Evolutionary conservation across 2,797 vertebrate species (phyloP), one percentile per base, ranked within the genome.

Genomic region (Xiphophorus birchmanni): DNA sequence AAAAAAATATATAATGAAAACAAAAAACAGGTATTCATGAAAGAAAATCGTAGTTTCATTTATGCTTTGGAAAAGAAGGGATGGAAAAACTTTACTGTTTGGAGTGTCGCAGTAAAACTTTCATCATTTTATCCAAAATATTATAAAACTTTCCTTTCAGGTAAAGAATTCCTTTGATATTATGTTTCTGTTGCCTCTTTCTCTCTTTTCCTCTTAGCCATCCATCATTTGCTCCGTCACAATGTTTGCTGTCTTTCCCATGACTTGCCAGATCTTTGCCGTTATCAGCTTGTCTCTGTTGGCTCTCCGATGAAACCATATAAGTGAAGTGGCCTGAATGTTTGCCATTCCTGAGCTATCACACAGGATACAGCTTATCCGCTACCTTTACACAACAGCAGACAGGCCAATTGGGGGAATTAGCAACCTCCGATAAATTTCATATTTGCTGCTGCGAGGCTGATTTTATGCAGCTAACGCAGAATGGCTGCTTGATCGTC

Each of bases 271-370:
- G 78, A 90, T 88, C 83, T 32, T 0, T 32, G 17, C 65, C 76
- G 58, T 90, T 89, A 91, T 93, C 90, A 50, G 79, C 37, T 78
- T 83, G 76, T 56, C 74, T 81, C 89, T 86, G 85, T 80, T 80
- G 80, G 84, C 80, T 48, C 81, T 9, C 58, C 48, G 80, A 81
- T 78, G 81, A 84, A 78, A 88, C 0, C 11, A 83, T 76, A 69
- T 26, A 67, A 78, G 82, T 73, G 77, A 74, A 85, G 84, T 48
- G 18, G 15, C 65, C 50, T 79, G 82, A 88, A 89, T 87, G 84
- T 90, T 93, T 92, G 84, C 44, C 87, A 93, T 94, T 94, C 88
- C 89, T 90, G 73, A 75, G 71, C 86, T 91, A 92, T 95, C 87
- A 79, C 77, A 86, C 78, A 90, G 90, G 86, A 93, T 84, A 63